Conservation (phyloP, 2,113 vertebrate genomes). For the Stigmatopora argus region DNA sequence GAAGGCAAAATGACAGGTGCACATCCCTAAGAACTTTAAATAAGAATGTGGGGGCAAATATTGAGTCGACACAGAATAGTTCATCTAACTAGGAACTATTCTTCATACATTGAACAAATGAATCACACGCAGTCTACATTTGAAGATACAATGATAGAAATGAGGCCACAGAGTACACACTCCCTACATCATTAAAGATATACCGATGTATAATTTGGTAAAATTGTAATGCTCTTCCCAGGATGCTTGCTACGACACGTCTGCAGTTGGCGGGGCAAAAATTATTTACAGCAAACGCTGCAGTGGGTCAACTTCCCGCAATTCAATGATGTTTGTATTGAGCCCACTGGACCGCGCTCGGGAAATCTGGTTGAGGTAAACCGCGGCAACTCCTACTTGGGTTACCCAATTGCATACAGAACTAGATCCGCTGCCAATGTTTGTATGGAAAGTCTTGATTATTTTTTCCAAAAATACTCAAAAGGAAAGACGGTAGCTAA, state of each 20-base stretch:
- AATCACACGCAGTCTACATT: constrained; percentile 36
- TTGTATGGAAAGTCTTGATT: not conserved
- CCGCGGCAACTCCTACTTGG: not conserved
- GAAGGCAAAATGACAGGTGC: constrained; percentile 69
- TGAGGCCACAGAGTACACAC: constrained; percentile 52
- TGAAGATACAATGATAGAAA: constrained; percentile 40
- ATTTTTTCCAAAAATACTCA: not conserved
- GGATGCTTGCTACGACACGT: not conserved
- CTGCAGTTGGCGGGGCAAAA: not conserved
- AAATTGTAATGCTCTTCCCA: constrained; percentile 29
- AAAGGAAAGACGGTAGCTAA: no score
- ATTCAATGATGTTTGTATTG: not conserved
- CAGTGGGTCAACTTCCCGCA: not conserved
- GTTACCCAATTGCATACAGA: not conserved
- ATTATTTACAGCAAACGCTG: not conserved
- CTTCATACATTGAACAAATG: constrained; percentile 39
- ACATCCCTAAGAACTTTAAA: constrained; percentile 63
- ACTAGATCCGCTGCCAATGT: not conserved
- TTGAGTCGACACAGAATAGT: constrained; percentile 32
- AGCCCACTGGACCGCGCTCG: not conserved
- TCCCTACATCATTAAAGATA: constrained; percentile 52
- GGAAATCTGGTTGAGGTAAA: constrained; percentile 2
- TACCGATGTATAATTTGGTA: constrained; percentile 42
- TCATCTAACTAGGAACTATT: constrained; percentile 52
- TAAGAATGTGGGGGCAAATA: constrained; percentile 11